Evolutionary conservation across 2,888 invertebrate species (phyloP).

Genomic region (Helleia helle): DNA sequence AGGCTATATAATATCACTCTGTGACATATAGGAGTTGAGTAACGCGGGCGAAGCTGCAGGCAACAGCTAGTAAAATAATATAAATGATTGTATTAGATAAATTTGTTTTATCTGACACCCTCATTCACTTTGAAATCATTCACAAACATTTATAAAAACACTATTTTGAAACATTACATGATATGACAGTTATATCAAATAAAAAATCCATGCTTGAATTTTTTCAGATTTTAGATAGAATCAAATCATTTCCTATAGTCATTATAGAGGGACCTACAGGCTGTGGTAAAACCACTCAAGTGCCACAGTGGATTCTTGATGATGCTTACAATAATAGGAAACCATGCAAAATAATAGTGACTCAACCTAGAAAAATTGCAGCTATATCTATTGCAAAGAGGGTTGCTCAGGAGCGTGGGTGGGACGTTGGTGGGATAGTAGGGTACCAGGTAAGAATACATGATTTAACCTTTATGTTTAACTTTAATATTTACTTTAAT

Average conservation of each 20-base stretch:
- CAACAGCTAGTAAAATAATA: too few relatives aligned
- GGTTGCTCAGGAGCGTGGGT: constrained; percentile 87
- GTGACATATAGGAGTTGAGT: too few relatives aligned
- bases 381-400: constrained; percentile 91
- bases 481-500: too few relatives aligned
- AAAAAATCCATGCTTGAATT: too few relatives aligned
- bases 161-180: too few relatives aligned
- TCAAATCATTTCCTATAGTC: constrained; percentile 81
- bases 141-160: too few relatives aligned
- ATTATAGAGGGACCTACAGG: constrained; percentile 95
- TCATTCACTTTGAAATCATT: too few relatives aligned
- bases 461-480: neutral
- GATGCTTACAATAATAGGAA: constrained; percentile 75
- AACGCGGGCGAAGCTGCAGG: too few relatives aligned
- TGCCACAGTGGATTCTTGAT: constrained; percentile 95
- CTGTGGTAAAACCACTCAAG: constrained; percentile 92
- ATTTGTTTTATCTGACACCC: too few relatives aligned
- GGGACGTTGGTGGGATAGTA: constrained; percentile 87
- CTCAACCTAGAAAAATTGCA: constrained; percentile 95
- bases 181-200: too few relatives aligned
- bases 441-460: constrained; percentile 89
- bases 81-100: too few relatives aligned
- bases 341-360: constrained; percentile 91
- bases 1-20: too few relatives aligned
- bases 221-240: constrained; percentile 77